A percentile compares a stretch with the other conserved stretches of the same genome.
These are phyloP conservation scores for Hydrophis major DNA, from an alignment of 2,797 vertebrate species.

Conservation along the genomic window DNA sequence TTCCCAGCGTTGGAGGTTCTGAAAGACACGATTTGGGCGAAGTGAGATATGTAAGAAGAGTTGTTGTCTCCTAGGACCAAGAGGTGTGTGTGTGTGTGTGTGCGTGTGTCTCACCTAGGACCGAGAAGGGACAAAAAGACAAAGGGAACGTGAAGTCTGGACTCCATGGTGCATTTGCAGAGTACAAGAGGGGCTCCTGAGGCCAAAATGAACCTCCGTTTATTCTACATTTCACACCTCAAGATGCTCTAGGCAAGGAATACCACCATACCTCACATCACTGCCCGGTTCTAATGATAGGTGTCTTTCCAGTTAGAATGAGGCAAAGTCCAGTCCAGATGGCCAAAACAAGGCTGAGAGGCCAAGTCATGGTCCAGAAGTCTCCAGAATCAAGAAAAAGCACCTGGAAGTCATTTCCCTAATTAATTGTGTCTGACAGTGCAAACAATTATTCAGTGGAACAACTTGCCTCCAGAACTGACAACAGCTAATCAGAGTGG, in stretches of 20 bases:
- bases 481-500: too few species aligned
- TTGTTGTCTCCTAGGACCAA: fast-evolving
- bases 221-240: not conserved
- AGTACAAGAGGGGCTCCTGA: not conserved
- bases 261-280: not conserved
- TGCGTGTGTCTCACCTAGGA: not conserved
- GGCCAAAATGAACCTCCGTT: not conserved
- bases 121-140: not conserved
- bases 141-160: not conserved
- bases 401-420: not conserved
- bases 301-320: not conserved
- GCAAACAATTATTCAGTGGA: not conserved
- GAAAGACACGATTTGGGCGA: not conserved
- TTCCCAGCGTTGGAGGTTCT: not conserved
- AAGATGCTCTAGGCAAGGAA: not conserved
- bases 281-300: not conserved
- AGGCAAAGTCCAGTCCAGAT: not conserved
- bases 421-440: not conserved
- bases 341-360: too few species aligned
- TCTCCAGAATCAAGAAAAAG: not conserved
- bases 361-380: not conserved
- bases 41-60: not conserved
- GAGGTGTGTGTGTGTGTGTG: not conserved
- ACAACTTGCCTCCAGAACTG: not conserved
- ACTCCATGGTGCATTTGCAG: not conserved